Percentiles rank a stretch among this genome's conserved stretches.
Evolutionary conservation across 2,888 invertebrate species (phyloP).

Genomic region (Cordylochernes scorpioides): DNA sequence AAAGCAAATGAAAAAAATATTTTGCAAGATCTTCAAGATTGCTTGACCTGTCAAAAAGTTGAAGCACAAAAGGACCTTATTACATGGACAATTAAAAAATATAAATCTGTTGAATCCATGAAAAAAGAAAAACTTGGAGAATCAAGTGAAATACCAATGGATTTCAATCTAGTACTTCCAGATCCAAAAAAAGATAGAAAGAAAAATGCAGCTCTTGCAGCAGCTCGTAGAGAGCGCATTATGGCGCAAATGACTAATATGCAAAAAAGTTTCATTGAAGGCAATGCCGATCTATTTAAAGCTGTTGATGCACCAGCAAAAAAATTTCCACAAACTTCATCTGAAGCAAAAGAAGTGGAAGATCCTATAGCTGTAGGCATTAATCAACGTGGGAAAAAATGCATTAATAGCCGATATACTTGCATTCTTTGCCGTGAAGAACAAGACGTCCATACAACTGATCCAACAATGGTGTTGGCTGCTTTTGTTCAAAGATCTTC

Average conservation of each 20-base stretch:
- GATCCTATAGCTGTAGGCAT: conserved; percentile 12
- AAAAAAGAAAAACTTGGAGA: conserved; percentile 14
- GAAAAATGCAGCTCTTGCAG: conserved; percentile 52
- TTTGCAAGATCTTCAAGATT: conserved; percentile 42
- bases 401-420: conserved; percentile 7
- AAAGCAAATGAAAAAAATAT: conserved; percentile 45
- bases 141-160: conserved; percentile 3
- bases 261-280: conserved; percentile 73
- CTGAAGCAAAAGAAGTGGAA: no score
- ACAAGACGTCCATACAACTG: conserved; percentile 38
- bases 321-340: conserved; percentile 4
- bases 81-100: conserved; percentile 48
- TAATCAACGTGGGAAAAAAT: conserved; percentile 7
- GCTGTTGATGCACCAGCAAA: conserved; percentile 25
- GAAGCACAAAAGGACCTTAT: conserved; percentile 58
- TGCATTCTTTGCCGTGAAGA: conserved; percentile 91
- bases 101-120: conserved; percentile 30
- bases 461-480: conserved; percentile 57
- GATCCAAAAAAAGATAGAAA: conserved; percentile 33
- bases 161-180: conserved; percentile 1
- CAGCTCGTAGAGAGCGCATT: conserved; percentile 55
- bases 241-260: conserved; percentile 80
- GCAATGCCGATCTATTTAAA: conserved; percentile 54
- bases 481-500: conserved; percentile 75
- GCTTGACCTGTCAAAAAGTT: conserved; percentile 34